These are phyloP conservation scores for Drosophila gunungcola DNA, from an alignment of 1,140 invertebrate species.

Conservation along the genomic window DNA sequence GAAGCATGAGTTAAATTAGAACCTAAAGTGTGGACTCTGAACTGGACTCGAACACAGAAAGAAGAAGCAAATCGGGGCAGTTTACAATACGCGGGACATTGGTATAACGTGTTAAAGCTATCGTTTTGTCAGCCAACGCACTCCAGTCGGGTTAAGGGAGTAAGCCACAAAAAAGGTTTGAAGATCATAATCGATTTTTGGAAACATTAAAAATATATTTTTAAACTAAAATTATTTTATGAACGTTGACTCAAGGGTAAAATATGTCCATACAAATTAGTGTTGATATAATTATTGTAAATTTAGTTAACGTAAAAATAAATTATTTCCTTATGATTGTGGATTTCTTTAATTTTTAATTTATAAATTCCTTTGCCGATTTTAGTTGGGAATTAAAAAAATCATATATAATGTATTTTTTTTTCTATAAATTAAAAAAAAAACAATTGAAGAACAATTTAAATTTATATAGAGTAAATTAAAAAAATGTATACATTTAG, in stretches of 20 bases:
- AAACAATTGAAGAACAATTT: too few relatives aligned
- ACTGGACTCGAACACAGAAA: conserved; percentile 33
- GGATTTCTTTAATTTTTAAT: too few relatives aligned
- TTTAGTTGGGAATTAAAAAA: too few relatives aligned
- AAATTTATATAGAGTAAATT: too few relatives aligned
- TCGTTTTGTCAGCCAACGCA: conserved; percentile 62
- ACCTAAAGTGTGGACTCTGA: conserved; percentile 37
- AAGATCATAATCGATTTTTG: not conserved
- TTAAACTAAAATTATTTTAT: not conserved
- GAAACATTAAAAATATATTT: not conserved
- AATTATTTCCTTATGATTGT: too few relatives aligned
- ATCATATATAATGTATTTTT: too few relatives aligned
- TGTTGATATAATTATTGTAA: too few relatives aligned
- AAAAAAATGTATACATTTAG: not conserved
- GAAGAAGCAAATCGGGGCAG: conserved; percentile 69
- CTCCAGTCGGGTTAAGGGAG: conserved; percentile 24
- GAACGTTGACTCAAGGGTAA: too few relatives aligned
- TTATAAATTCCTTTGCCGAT: not conserved
- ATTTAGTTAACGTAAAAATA: too few relatives aligned
- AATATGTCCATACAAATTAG: too few relatives aligned
- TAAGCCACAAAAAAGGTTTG: conserved; percentile 3
- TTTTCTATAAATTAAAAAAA: too few relatives aligned
- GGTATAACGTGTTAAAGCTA: conserved; percentile 78
- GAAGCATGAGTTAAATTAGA: conserved; percentile 59
- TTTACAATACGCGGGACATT: conserved; percentile 70